Evolutionary conservation across 2,888 invertebrate genomes (phyloP).

Genomic region (Operophtera brumata): DNA sequence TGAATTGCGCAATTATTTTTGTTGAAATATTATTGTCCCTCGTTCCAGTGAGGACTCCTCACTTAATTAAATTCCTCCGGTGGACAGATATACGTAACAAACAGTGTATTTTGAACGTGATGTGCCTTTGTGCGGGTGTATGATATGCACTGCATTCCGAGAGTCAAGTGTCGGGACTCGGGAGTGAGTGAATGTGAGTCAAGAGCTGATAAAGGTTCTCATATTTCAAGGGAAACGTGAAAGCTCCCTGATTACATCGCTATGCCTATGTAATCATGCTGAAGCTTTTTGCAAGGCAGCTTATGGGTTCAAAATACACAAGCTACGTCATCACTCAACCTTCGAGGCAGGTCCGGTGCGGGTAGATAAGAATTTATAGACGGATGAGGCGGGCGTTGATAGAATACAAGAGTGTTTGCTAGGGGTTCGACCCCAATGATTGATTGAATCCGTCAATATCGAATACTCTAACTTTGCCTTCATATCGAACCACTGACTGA

Average conservation of each 20-base stretch:
- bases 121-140: conserved; percentile 20
- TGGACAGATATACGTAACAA: conserved; percentile 29
- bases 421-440: conserved; percentile 57
- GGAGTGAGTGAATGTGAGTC: neutral
- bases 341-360: conserved; percentile 55
- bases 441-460: conserved; percentile 58
- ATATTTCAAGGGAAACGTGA: conserved; percentile 22
- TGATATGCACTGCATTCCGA: conserved; percentile 21
- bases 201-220: conserved; percentile 8
- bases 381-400: conserved; percentile 65
- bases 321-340: conserved; percentile 70
- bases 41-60: conserved; percentile 35
- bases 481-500: neutral
- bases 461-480: conserved; percentile 44
- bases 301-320: conserved; percentile 51
- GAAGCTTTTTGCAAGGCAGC: conserved; percentile 40
- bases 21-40: conserved; percentile 44
- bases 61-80: conserved; percentile 58
- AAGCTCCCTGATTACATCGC: conserved; percentile 12
- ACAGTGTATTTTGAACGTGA: conserved; percentile 26
- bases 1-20: conserved; percentile 38
- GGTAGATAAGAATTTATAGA: conserved; percentile 73
- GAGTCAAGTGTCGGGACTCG: neutral
- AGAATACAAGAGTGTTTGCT: conserved; percentile 66
- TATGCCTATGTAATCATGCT: conserved; percentile 41